Conservation (phyloP, 2,797 vertebrate species). For the Adelosebastes latens region DNA sequence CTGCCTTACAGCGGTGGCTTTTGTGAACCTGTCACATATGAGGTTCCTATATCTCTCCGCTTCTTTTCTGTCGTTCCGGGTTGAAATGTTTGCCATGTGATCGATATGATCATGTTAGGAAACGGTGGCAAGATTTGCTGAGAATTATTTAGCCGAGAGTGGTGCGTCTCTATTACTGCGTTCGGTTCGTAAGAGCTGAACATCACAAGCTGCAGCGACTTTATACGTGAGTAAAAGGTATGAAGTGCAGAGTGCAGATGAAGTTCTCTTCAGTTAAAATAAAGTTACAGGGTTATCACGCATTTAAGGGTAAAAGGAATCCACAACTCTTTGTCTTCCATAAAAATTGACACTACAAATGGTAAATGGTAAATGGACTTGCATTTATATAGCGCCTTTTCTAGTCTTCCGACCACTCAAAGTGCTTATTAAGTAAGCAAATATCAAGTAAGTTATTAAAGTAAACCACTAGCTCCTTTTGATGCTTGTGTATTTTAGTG, state of each 20-base stretch:
- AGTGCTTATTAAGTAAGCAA: too few species aligned
- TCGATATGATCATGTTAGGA: constrained; percentile 67
- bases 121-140: constrained; percentile 58
- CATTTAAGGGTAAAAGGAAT: constrained; percentile 4
- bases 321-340: not conserved
- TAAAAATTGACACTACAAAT: not conserved
- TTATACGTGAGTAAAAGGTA: constrained; percentile 32
- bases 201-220: constrained; percentile 28
- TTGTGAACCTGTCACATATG: constrained; percentile 66
- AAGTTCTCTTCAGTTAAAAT: constrained; percentile 54
- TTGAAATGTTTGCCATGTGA: constrained; percentile 71
- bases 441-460: constrained; percentile 9
- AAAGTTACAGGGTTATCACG: constrained; percentile 44
- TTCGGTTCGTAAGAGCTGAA: constrained; percentile 33
- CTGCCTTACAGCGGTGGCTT: constrained; percentile 68
- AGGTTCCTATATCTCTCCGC: constrained; percentile 42
- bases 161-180: constrained; percentile 16
- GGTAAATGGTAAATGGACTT: too few species aligned
- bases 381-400: too few species aligned
- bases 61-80: constrained; percentile 30
- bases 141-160: constrained; percentile 46
- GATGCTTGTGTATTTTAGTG: not conserved
- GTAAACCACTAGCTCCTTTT: constrained; percentile 2
- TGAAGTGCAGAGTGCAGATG: constrained; percentile 38
- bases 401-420: too few species aligned